Conservation (phyloP, 2,113 vertebrate genomes). For the mouse (Mus musculus) region GRCm39 chr5:126371001-126371500, state of each 20-base stretch:
- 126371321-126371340: neutral
- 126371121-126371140: neutral
- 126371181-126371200: neutral
- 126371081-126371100: neutral
- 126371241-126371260: neutral
- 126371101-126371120: neutral
- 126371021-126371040: neutral
- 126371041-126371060: neutral
- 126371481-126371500: constrained; percentile 78
- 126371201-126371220: neutral
- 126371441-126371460: constrained; percentile 70
- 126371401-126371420: neutral
- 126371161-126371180: neutral
- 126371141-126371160: neutral
- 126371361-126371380: neutral
- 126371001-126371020: neutral
- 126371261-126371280: neutral
- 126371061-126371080: neutral
- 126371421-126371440: constrained; percentile 76
- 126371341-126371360: constrained; percentile 24
- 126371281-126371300: neutral
- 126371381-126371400: constrained; percentile 57
- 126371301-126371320: neutral
- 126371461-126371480: constrained; percentile 55
- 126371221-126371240: too few species aligned